These are phyloP conservation scores for Gopherus flavomarginatus DNA, from an alignment of 2,113 vertebrate species.

Conservation along the genomic window DNA sequence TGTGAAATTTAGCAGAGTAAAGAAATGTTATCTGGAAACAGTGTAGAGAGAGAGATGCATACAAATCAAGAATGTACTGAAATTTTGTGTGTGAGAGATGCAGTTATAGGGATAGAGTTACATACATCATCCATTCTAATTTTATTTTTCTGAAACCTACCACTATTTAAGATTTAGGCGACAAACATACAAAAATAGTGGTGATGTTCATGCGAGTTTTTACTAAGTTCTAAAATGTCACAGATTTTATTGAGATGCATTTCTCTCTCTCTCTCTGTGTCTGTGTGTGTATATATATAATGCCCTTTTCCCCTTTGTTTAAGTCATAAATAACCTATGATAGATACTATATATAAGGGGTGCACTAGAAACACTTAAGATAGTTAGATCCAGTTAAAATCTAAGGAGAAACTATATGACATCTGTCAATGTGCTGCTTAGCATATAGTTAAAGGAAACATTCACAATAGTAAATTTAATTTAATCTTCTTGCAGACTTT, in stretches of 20 bases:
- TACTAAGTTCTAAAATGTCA: not conserved
- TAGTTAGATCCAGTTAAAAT: not conserved
- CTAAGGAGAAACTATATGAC: not conserved
- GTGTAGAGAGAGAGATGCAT: not conserved
- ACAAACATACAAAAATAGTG: not conserved
- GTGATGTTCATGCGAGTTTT: not conserved
- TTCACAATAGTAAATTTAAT: not conserved
- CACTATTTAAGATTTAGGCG: not conserved
- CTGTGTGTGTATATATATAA: too few species aligned
- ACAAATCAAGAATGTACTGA: too few species aligned
- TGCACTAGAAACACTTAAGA: too few species aligned
- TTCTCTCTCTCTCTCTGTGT: too few species aligned
- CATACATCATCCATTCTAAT: not conserved
- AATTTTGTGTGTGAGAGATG: not conserved
- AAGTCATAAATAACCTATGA: too few species aligned
- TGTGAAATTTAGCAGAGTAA: not conserved
- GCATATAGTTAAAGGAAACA: rapidly evolving
- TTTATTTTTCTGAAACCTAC: not conserved
- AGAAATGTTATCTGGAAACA: not conserved
- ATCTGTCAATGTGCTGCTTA: not conserved
- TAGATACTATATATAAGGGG: too few species aligned
- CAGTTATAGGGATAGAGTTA: not conserved
- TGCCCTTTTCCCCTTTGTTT: too few species aligned
- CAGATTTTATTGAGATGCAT: not conserved
- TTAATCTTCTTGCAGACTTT: not conserved